A percentile compares a stretch with the other conserved stretches of the same genome.
Conservation (phyloP, 2,113 vertebrate species). For the Thymallus thymallus region DNA sequence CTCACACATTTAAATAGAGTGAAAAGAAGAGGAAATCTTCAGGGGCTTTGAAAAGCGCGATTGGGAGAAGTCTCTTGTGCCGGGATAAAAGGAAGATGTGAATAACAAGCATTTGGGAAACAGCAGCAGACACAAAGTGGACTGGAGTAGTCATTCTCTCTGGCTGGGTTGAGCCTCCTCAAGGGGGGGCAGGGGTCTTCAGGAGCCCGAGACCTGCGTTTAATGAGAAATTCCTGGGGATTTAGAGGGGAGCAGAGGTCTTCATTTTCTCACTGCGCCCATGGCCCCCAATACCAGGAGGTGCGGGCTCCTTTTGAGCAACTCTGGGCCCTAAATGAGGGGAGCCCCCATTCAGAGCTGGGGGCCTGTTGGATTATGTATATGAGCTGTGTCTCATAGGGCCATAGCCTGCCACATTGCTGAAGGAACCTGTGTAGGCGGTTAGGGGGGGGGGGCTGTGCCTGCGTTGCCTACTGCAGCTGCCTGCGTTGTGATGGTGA, state of each 20-base stretch:
- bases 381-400: constrained; percentile 66
- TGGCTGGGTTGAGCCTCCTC: constrained; percentile 56
- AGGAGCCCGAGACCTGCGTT: constrained; percentile 67
- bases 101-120: constrained; percentile 61
- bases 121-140: constrained; percentile 62
- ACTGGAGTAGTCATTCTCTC: constrained; percentile 69
- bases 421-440: constrained; percentile 25
- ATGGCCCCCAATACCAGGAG: constrained; percentile 57
- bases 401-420: constrained; percentile 62
- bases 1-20: constrained; percentile 31
- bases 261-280: constrained; percentile 82
- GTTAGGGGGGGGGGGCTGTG: constrained; percentile 9
- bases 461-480: constrained; percentile 35
- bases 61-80: constrained; percentile 70
- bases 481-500: constrained; percentile 14
- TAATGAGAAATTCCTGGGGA: constrained; percentile 83
- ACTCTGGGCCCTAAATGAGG: constrained; percentile 61
- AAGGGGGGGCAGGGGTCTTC: constrained; percentile 54
- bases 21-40: constrained; percentile 73
- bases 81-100: constrained; percentile 67
- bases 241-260: constrained; percentile 80
- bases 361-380: constrained; percentile 71
- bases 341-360: constrained; percentile 64
- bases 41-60: constrained; percentile 68
- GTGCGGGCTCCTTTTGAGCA: constrained; percentile 63